Conservation (phyloP, 2,888 invertebrate species). For the Drosophila cognata region DNA sequence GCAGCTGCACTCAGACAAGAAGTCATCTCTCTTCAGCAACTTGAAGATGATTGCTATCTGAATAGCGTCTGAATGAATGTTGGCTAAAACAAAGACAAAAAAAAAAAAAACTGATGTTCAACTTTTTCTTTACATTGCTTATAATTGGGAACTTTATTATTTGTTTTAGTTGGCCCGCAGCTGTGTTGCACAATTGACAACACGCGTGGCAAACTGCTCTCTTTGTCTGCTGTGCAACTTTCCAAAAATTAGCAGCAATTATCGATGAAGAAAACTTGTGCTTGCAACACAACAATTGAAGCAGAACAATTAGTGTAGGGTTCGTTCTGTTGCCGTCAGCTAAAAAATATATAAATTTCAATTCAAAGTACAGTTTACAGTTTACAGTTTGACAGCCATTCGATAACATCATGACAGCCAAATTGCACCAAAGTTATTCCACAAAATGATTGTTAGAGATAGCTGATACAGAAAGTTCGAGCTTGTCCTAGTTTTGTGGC, state of each 20-base stretch:
- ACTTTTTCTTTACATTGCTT: conserved; percentile 63
- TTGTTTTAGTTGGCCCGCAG: conserved; percentile 77
- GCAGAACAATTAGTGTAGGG: neutral
- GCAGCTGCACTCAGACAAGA: conserved; percentile 33
- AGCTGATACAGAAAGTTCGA: neutral
- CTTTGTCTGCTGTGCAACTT: conserved; percentile 7
- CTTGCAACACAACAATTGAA: conserved; percentile 17
- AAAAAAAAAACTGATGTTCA: conserved; percentile 26
- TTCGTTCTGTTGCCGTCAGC: neutral
- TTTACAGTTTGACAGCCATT: conserved; percentile 41
- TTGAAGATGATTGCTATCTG: conserved; percentile 50
- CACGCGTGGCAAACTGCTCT: conserved; percentile 39
- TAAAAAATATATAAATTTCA: conserved; percentile 30
- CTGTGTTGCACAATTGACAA: conserved; percentile 73
- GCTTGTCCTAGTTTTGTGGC: neutral
- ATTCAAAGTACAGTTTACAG: conserved; percentile 1
- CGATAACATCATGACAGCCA: neutral
- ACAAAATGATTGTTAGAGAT: neutral
- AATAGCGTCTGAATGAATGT: conserved; percentile 26
- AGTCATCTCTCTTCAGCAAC: conserved; percentile 27
- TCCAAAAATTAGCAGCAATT: conserved; percentile 69
- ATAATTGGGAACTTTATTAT: conserved; percentile 81
- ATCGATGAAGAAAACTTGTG: conserved; percentile 60
- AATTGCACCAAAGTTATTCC: neutral
- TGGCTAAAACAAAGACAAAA: neutral